Evolutionary conservation across 2,797 vertebrate genomes (phyloP).

Genomic region (Bradypodion ventrale): DNA sequence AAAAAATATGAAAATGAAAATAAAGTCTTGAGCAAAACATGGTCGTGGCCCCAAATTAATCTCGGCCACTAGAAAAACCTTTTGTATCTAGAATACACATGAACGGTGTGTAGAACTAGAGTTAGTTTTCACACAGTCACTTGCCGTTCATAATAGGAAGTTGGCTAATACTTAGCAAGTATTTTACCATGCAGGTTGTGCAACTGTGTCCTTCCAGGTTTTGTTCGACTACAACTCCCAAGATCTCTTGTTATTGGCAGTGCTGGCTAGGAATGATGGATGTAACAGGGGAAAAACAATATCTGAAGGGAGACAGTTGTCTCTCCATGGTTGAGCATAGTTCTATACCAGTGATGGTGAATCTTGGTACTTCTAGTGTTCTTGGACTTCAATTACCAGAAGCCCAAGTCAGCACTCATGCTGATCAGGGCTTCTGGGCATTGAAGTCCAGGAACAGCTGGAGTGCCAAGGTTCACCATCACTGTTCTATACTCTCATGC

Average conservation of each 20-base stretch:
- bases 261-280: too few species aligned
- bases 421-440: too few species aligned
- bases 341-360: too few species aligned
- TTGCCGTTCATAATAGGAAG: neutral
- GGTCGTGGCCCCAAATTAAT: neutral
- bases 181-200: neutral
- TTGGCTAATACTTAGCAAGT: neutral
- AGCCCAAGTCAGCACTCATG: too few species aligned
- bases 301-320: too few species aligned
- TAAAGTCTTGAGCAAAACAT: neutral
- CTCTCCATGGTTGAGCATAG: too few species aligned
- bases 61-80: neutral
- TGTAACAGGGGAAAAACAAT: too few species aligned
- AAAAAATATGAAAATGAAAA: neutral
- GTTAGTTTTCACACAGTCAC: neutral
- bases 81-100: neutral
- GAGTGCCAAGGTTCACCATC: too few species aligned
- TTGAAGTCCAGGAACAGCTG: too few species aligned
- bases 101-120: neutral
- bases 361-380: too few species aligned
- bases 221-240: neutral
- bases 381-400: too few species aligned
- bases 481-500: neutral
- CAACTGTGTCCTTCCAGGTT: neutral
- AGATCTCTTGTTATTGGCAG: too few species aligned